Base-by-base conservation (phyloP, 2,888 invertebrate species). In the Drosophila lutescens region DNA sequence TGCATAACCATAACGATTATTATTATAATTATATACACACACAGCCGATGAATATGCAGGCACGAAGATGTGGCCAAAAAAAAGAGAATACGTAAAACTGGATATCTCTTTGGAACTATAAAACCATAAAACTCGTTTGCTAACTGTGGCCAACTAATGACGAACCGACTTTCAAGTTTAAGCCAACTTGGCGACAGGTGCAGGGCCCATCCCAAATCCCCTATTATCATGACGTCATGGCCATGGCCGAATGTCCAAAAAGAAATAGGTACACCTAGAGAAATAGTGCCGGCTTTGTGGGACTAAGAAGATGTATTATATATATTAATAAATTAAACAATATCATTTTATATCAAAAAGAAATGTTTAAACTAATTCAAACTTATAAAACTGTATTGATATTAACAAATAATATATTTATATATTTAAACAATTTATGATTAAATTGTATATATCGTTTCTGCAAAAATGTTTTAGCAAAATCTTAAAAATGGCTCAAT, bases 1-100 rank as follows among this genome's bases (percentile, higher is more conserved):
- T 86, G 78, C 83, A 58, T 57, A 74, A 74, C 63, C 76, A 80
- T 78, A 80, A 80, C 76, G 70, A 80, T 86, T 80, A 77, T 79
- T 78, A 67, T 82, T 71, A 60, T 71, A 71, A 82, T 74, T 77
- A 77, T 75, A 71, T 76, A 71, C 54, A 58, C 38, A 70, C 61
- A 63, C 44, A 6, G 15, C 8, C 65, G 53, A 47, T 53, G 58
- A 46, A 61, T 58, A 68, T 61, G 55, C 55, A 61, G 40, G 40
- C 55, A 55, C 13, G 32, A 15, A 46, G 40, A 59, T 59, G 44
- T 20, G 59, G 15, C 26, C 47, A 43, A 10, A 13, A 47, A 26
- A 44, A 13, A 13, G 32, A 26, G 32, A 26, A 20, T 43, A 7
- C 2, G 12, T 12, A 65, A 67, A 66, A 47, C 47, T 54, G 67